phyloP scores from a whole-genome alignment of 2,888 invertebrate genomes.

The Dusona sp. region DNA sequence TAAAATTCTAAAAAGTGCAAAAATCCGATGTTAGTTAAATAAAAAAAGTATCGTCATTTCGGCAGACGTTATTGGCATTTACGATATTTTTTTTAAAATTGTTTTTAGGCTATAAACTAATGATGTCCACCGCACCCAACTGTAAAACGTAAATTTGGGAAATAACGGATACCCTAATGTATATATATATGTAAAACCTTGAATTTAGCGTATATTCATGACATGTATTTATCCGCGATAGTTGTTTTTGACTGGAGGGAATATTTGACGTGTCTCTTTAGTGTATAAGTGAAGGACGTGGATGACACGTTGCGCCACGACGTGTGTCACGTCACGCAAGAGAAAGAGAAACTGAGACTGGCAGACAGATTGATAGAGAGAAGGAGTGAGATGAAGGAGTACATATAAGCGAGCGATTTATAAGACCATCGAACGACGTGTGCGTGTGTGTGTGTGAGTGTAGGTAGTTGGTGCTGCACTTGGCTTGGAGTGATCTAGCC shows the following conservation, averaged over 20 bases:
- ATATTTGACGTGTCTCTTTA: conserved; percentile 58
- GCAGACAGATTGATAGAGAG: conserved; percentile 3
- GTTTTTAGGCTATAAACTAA: not conserved
- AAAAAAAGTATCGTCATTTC: no score
- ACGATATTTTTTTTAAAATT: no score
- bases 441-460: conserved; percentile 7
- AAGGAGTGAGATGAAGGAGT: conserved; percentile 21
- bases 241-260: conserved; percentile 59
- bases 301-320: conserved; percentile 56
- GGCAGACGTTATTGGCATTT: no score
- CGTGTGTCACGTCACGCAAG: conserved; percentile 55
- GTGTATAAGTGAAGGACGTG: conserved; percentile 58
- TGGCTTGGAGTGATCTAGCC: conserved; percentile 63
- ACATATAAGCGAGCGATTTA: conserved; percentile 56
- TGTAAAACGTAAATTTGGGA: no score
- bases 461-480: conserved; percentile 41
- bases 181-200: conserved; percentile 19
- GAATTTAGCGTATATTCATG: conserved; percentile 41
- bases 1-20: no score
- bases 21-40: no score
- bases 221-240: conserved; percentile 59
- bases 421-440: conserved; percentile 64
- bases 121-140: no score
- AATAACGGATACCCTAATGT: no score
- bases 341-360: conserved; percentile 9